Evolutionary conservation across 2,113 vertebrate genomes (phyloP), one percentile per base, ranked within the genome.

Genomic region (Zapus hudsonius): DNA sequence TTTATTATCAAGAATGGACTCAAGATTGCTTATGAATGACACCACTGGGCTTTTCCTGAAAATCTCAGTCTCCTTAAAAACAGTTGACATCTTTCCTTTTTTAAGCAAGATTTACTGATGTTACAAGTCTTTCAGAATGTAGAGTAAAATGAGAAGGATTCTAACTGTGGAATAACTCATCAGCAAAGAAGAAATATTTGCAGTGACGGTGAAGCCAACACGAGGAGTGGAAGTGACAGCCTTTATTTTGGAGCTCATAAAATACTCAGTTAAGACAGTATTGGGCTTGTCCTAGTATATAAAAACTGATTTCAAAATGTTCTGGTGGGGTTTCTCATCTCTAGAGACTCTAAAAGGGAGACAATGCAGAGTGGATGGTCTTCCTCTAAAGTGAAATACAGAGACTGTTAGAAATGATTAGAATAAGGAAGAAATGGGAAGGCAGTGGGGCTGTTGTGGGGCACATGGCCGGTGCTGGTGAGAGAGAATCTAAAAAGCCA

Each of bases 351-450:
- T 23, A 84, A 33, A 61, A 64, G 33, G 19, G 40, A 84, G 44
- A 80, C 22, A 36, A 93, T 33, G 59, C n/a, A 29, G 84, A 83
- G 23, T 44, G 4, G 47, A 67, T 29, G n/a, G 40, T 5, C 2
- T 61, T 59, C 20, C 61, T 44, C 90, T 92, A 61, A 87, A 87
- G 87, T 25, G n/a, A 84, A 84, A 36, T 36, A 52, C 57, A 79
- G 52, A 70, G 29, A 84, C 22, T 57, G 25, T 66, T 61, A 44
- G 84, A 80, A 84, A 84, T 88, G 27, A 76, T 63, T 72, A 73
- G 2, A 75, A 22, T 36, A 55, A 70, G 73, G 36, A 66, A 80
- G 38, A 69, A 44, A 29, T 4, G 59, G 61, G 91, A 75, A 92
- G 38, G 4, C 7, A 67, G 63, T 22, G 70, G 44, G 79, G 44